Conservation (phyloP, 2,888 invertebrate species). For the Mayetiola destructor region DNA sequence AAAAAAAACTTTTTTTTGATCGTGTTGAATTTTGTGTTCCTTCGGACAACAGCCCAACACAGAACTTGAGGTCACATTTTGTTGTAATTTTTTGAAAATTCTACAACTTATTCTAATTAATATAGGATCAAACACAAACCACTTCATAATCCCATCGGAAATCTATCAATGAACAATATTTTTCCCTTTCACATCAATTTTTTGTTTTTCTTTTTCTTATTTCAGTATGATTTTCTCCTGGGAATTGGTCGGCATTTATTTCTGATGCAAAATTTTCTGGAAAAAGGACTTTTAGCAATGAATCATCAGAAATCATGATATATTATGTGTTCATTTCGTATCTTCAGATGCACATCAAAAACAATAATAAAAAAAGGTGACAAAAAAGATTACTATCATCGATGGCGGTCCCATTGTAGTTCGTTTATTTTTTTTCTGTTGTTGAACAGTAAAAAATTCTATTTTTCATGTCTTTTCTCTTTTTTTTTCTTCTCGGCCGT, state of each 20-base stretch:
- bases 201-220: not conserved
- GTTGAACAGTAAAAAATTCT: too few relatives aligned
- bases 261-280: not conserved
- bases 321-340: not conserved
- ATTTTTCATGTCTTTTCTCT: not conserved
- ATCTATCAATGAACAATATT: not conserved
- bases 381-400: slow-evolving; percentile 12
- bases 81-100: too few relatives aligned
- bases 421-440: not conserved
- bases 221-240: not conserved
- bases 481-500: too few relatives aligned
- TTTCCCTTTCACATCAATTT: not conserved
- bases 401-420: slow-evolving; percentile 10
- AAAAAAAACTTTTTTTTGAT: too few relatives aligned
- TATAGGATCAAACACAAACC: too few relatives aligned
- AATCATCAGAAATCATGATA: not conserved
- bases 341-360: not conserved
- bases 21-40: too few relatives aligned
- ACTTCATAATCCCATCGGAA: too few relatives aligned
- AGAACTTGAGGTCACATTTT: too few relatives aligned
- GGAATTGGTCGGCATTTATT: too few relatives aligned
- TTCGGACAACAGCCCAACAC: too few relatives aligned
- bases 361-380: slow-evolving; percentile 4
- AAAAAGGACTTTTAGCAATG: not conserved
- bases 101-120: too few relatives aligned